Evolutionary conservation across 1,140 invertebrate genomes (phyloP).

Genomic region (Parapsyche elsis): DNA sequence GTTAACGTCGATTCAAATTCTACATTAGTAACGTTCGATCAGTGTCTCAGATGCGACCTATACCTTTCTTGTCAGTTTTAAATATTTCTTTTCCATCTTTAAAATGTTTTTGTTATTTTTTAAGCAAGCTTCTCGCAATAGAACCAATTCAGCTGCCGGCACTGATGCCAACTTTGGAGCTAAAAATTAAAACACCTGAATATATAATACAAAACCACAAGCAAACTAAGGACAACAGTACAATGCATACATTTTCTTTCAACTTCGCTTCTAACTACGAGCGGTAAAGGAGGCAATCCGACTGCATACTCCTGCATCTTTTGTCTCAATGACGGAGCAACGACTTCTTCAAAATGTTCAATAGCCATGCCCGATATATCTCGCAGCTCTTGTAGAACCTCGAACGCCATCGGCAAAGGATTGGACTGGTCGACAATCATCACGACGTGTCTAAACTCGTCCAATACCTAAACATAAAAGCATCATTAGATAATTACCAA

Average conservation of each 20-base stretch:
- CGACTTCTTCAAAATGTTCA: constrained; percentile 95
- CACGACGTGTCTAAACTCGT: constrained; percentile 85
- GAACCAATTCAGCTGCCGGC: neutral
- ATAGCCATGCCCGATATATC: constrained; percentile 97
- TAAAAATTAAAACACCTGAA: constrained; percentile 8
- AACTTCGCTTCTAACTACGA: constrained; percentile 16
- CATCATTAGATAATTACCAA: neutral
- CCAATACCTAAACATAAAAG: constrained; percentile 77
- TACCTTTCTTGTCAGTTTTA: constrained; percentile 19
- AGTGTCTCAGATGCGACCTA: neutral
- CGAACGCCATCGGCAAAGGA: constrained; percentile 80
- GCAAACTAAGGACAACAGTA: neutral
- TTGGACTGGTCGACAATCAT: constrained; percentile 74
- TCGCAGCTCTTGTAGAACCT: constrained; percentile 87
- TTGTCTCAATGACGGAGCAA: constrained; percentile 66
- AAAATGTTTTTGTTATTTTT: constrained; percentile 32
- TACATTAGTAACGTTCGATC: neutral
- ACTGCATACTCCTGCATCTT: constrained; percentile 58
- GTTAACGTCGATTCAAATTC: neutral
- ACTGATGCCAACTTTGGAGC: neutral
- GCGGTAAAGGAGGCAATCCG: constrained; percentile 43
- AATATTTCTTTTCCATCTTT: constrained; percentile 28
- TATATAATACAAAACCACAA: neutral
- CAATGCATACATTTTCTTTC: constrained; percentile 38
- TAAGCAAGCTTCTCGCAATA: constrained; percentile 26